Evolutionary conservation across 2,797 vertebrate genomes (phyloP).

Genomic region (Platalea minor): DNA sequence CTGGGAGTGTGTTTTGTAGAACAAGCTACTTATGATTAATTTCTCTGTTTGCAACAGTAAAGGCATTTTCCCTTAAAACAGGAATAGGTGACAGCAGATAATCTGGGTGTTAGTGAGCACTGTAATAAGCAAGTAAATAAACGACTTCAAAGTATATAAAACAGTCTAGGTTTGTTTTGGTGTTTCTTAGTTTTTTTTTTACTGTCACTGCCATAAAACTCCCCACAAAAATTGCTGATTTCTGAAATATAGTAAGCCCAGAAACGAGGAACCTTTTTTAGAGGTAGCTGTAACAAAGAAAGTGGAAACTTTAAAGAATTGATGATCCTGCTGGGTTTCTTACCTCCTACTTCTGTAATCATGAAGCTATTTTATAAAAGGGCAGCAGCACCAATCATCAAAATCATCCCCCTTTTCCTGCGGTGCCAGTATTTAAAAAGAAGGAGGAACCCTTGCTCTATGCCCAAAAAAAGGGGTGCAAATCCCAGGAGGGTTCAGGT

Average conservation of each 20-base stretch:
- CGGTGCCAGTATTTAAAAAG: background rate
- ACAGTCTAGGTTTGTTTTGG: background rate
- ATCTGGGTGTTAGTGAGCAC: background rate
- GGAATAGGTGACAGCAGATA: background rate
- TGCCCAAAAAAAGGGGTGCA: background rate
- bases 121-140: background rate
- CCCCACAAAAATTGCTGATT: background rate
- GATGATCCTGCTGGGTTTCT: background rate
- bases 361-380: background rate
- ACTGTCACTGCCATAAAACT: background rate
- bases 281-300: background rate
- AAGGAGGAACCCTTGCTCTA: background rate
- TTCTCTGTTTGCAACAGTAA: conserved; percentile 46
- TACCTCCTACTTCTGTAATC: background rate
- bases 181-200: background rate
- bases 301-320: background rate
- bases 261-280: background rate
- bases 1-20: conserved; percentile 37
- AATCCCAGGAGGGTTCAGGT: background rate
- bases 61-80: background rate
- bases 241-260: background rate
- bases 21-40: conserved; percentile 45
- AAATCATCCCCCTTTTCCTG: background rate
- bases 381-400: background rate
- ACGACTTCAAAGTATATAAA: background rate